A percentile compares a stretch with the other conserved stretches of the same genome.
Conservation (phyloP, 2,888 invertebrate species). For the Drosophila prostipennis region DNA sequence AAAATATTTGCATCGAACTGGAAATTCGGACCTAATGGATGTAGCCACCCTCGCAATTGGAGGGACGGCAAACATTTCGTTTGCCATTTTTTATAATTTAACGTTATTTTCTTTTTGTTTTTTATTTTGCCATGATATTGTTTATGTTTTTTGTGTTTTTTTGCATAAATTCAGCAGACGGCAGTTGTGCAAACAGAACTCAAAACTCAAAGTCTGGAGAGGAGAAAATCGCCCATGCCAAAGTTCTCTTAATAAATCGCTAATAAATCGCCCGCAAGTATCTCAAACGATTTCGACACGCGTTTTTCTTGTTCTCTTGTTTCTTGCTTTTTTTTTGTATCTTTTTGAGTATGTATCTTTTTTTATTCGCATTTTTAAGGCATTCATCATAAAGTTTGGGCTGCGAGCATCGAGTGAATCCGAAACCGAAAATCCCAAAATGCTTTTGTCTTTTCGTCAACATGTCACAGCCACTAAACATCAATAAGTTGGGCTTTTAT, state of each 20-base stretch:
- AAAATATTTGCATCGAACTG: conserved; percentile 27
- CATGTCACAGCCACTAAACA: conserved; percentile 64
- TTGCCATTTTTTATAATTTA: conserved; percentile 58
- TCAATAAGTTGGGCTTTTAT: conserved; percentile 56
- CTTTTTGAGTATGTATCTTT: conserved; percentile 11
- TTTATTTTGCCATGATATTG: conserved; percentile 20
- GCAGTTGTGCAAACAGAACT: conserved; percentile 66
- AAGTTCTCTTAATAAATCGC: conserved; percentile 60
- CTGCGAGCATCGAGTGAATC: conserved; percentile 25
- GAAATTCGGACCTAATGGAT: not conserved
- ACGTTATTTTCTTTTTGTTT: conserved; percentile 29
- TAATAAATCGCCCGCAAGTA: conserved; percentile 62
- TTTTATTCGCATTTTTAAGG: conserved; percentile 56
- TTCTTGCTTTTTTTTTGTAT: conserved; percentile 23
- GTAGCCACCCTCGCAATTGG: conserved; percentile 32
- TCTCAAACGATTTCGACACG: conserved; percentile 59
- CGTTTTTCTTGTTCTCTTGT: conserved; percentile 47
- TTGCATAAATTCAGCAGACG: conserved; percentile 44
- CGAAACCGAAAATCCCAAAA: conserved; percentile 44
- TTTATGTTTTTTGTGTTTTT: conserved; percentile 8
- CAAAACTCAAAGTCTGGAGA: conserved; percentile 28
- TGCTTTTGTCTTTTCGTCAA: conserved; percentile 70
- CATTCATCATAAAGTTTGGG: conserved; percentile 63
- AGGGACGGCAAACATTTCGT: conserved; percentile 49
- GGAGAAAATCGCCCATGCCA: conserved; percentile 27